Conservation (phyloP, 2,888 invertebrate species). For the Craniophora ligustri region DNA sequence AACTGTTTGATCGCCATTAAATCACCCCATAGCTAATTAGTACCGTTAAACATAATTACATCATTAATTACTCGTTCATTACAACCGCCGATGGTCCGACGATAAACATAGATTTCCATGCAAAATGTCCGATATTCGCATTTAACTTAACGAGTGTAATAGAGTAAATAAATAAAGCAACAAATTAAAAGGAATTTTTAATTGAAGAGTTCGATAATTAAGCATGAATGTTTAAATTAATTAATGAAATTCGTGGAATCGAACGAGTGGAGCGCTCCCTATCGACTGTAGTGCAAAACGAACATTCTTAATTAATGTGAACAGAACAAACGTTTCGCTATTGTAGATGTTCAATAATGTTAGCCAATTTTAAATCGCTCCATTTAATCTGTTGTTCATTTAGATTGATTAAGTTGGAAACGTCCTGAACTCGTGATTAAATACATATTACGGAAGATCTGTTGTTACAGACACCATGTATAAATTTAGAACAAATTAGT, state of each 20-base stretch:
- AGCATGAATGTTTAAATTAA: constrained; percentile 87
- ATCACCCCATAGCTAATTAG: constrained; percentile 56
- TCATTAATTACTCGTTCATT: constrained; percentile 64
- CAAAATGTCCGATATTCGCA: constrained; percentile 67
- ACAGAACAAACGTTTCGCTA: constrained; percentile 76
- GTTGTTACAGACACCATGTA: constrained; percentile 32
- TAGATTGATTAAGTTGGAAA: constrained; percentile 59
- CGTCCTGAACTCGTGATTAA: constrained; percentile 50
- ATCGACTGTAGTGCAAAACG: constrained; percentile 71
- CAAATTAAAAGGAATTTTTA: constrained; percentile 82
- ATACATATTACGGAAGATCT: constrained; percentile 39
- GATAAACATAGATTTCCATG: constrained; percentile 62
- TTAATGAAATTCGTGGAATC: constrained; percentile 81
- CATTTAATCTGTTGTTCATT: constrained; percentile 62
- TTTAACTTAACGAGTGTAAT: constrained; percentile 64
- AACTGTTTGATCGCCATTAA: constrained; percentile 51
- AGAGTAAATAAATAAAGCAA: constrained; percentile 78
- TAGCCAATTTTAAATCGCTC: constrained; percentile 66
- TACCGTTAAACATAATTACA: constrained; percentile 61
- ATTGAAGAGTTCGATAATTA: constrained; percentile 86
- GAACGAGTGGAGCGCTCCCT: constrained; percentile 54
- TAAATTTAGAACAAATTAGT: constrained; percentile 25
- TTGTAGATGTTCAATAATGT: constrained; percentile 71
- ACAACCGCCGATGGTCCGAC: constrained; percentile 47
- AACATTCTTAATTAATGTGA: constrained; percentile 81